Evolutionary conservation across 1,140 invertebrate species (phyloP), one percentile per base, ranked within the genome.

Genomic region (Ceratina australensis): DNA sequence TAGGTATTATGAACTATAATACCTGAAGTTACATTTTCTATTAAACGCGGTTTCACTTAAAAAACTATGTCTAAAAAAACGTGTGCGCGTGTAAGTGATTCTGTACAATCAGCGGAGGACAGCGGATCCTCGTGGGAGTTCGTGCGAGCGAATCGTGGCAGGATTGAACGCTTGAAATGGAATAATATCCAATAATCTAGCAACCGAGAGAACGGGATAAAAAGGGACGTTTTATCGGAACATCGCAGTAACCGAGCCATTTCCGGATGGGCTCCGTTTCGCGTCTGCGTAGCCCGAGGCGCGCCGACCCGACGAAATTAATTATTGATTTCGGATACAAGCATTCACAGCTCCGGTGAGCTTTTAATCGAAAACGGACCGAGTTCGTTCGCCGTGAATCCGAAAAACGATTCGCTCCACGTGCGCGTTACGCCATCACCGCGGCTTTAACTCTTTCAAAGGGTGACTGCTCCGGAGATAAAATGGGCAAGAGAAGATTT

Each of bases 121-220:
- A 87, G 81, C 60, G 83, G 71, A n/a, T 52, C 76, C 81, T 86
- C 78, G 75, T 80, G 87, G 81, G 89, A 87, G 88, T 86, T 81
- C 87, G 81, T 83, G 88, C 85, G 83, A 89, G 88, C 89, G 89
- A 90, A 90, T 90, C 89, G 88, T 89, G 83, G 80, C 82, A 85
- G 90, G 89, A 90, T 91, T 91, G 90, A 91, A 90, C 87, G 89
- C 87, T 91, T 87, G 88, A 88, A 91, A 91, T 90, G 89, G 88
- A 91, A 91, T 91, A 90, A 91, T 91, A 90, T 91, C 89, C 89
- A 90, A 90, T 91, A 90, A 91, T 90, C 88, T 90, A 85, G 86
- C 83, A 79, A 84, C 76, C 82, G 78, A 86, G 87, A 84, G 87
- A 82, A 79, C 78, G 84, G 87, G 87, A 88, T 89, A 88, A 89